Conservation (phyloP, 2,888 invertebrate species). For the Hanleya hanleyi region DNA sequence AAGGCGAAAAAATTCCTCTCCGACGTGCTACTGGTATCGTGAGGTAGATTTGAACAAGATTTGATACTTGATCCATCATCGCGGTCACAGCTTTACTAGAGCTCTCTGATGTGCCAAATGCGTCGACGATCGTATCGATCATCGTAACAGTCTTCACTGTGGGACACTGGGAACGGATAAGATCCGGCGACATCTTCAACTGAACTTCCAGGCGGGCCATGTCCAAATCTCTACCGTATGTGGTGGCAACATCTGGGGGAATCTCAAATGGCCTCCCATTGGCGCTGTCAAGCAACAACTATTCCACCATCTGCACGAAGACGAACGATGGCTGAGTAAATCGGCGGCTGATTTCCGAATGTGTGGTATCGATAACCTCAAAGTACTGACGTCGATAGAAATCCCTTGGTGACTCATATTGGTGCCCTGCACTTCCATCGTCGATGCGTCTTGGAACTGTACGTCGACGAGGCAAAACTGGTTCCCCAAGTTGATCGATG, state of each 20-base stretch:
- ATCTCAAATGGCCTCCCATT: slow-evolving; percentile 14
- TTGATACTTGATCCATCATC: too few relatives aligned
- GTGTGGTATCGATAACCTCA: slow-evolving; percentile 20
- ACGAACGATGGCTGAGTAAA: slow-evolving; percentile 13
- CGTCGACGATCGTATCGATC: slow-evolving; percentile 14
- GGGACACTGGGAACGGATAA: slow-evolving; percentile 11
- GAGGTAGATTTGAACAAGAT: slow-evolving; percentile 14
- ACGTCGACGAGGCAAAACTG: slow-evolving; percentile 14
- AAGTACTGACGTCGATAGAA: slow-evolving; percentile 19
- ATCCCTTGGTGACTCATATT: slow-evolving; percentile 11
- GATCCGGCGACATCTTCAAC: slow-evolving; percentile 14
- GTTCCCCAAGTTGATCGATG: slow-evolving; percentile 18
- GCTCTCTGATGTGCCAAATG: slow-evolving; percentile 9
- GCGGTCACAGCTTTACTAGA: slow-evolving; percentile 11
- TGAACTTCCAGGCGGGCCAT: slow-evolving; percentile 1
- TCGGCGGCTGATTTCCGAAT: slow-evolving; percentile 10
- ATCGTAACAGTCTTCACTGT: slow-evolving; percentile 11
- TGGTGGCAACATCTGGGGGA: slow-evolving; percentile 3
- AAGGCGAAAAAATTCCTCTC: slow-evolving; percentile 15
- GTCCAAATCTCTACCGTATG: slow-evolving; percentile 18
- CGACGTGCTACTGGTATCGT: slow-evolving; percentile 21
- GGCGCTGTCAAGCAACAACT: slow-evolving; percentile 16
- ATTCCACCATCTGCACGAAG: slow-evolving; percentile 17
- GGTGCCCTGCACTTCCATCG: slow-evolving; percentile 11
- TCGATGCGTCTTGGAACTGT: slow-evolving; percentile 16